A percentile compares a stretch with the other conserved stretches of the same genome.
phyloP scores from a whole-genome alignment of 2,113 vertebrate genomes.

The Oxyura jamaicensis region DNA sequence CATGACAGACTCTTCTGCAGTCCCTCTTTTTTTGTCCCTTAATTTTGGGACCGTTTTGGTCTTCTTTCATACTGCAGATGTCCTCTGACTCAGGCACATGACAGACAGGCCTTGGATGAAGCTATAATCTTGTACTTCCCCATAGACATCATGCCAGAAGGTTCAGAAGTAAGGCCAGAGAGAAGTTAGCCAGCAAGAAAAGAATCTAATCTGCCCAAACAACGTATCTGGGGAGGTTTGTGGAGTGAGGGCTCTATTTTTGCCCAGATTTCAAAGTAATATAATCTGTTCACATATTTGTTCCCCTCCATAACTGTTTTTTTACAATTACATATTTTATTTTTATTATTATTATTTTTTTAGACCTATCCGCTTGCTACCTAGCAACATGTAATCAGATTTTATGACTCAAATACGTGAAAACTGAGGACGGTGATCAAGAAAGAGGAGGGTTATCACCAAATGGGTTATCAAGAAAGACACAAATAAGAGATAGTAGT shows the following conservation, averaged over 20 bases:
- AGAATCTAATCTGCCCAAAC: background rate
- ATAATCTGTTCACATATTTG: background rate
- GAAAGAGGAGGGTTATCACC: too few species aligned
- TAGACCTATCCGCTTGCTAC: background rate
- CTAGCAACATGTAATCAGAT: background rate
- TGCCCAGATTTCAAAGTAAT: background rate
- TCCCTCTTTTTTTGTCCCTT: background rate
- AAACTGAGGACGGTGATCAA: background rate
- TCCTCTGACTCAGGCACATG: background rate
- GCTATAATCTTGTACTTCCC: background rate
- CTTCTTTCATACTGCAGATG: background rate
- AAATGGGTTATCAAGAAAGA: background rate
- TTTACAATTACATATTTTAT: background rate
- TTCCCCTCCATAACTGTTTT: background rate
- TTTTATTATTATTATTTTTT: background rate
- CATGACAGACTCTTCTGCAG: background rate
- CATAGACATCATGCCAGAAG: background rate
- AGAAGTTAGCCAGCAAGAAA: background rate
- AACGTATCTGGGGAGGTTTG: background rate
- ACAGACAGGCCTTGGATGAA: background rate
- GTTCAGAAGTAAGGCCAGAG: background rate
- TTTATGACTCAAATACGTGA: background rate
- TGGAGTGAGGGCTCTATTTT: background rate
- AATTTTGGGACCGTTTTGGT: background rate
- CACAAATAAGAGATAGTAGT: background rate